A percentile compares a stretch with the other conserved stretches of the same genome.
phyloP scores from a whole-genome alignment of 2,113 vertebrate genomes.

The Terrapene triunguis region DNA sequence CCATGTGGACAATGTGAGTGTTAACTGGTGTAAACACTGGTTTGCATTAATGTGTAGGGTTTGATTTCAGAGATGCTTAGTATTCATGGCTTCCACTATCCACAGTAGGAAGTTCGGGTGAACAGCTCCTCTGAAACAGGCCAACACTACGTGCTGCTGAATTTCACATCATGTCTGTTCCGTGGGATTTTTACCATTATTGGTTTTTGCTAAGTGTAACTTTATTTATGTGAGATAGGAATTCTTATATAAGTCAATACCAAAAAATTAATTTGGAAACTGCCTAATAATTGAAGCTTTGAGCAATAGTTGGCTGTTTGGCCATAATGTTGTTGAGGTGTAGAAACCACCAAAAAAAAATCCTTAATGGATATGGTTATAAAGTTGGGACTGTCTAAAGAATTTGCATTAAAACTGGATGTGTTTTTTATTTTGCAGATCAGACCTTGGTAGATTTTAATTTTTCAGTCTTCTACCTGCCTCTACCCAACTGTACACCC shows the following conservation, averaged over 20 bases:
- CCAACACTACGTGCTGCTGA: rapidly evolving
- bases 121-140: neutral
- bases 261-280: neutral
- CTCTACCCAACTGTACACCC: neutral
- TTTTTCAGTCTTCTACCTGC: neutral
- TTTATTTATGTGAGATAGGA: neutral
- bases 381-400: neutral
- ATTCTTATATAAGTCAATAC: neutral
- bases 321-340: neutral
- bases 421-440: neutral
- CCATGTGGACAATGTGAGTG: rapidly evolving
- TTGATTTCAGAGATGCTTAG: neutral
- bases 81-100: neutral
- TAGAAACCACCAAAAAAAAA: neutral
- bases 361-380: neutral
- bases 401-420: neutral
- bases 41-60: neutral
- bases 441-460: neutral
- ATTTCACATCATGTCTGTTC: neutral
- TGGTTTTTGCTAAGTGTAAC: neutral
- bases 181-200: neutral
- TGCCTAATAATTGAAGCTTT: neutral
- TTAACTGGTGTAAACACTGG: neutral
- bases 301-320: neutral
- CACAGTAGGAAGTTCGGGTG: neutral